Evolutionary conservation across 1,140 invertebrate species (phyloP), one percentile per base, ranked within the genome.

Genomic region (Musca vetustissima): DNA sequence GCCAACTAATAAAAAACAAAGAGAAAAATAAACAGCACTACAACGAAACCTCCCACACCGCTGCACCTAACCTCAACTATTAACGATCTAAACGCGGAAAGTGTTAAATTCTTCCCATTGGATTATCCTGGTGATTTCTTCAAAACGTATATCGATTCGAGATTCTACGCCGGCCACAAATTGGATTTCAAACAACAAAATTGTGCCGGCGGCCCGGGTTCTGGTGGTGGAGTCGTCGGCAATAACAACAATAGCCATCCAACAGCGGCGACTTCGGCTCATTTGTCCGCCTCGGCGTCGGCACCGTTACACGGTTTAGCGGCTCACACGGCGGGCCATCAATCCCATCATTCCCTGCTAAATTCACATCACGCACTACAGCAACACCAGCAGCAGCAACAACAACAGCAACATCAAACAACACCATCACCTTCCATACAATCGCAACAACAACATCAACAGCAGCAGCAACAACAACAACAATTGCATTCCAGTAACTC

Each of bases 161-260:
- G 79, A 70, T 81, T 81, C 70, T 81, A 81, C 79, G 79, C 78
- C 78, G 79, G 83, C 83, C 76, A 82, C 84, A 86, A 85, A 84
- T 86, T 86, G 85, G 85, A 86, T 86, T 86, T 86, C 84, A 86
- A 86, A 81, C 80, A 82, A 75, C 80, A 82, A 70, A 81, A 75
- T 77, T 79, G 78, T 76, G 80, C 80, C 80, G 80, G 83, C 84
- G 83, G 84, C 84, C 78, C 79, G 77, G 82, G 77, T 76, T 75
- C 76, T 70, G 75, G 79, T 79, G 79, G 74, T 75, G 79, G 76
- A 70, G 78, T 84, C 76, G 81, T 85, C 82, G 78, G 76, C 78
- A 75, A 75, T 73, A 72, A 69, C 59, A 74, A 49, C 32, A 43
- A 43, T 13, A 66, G 47, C 28, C 67, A 72, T 72, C 69, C 50